phyloP scores from a whole-genome alignment of 1,140 invertebrate species.

The Hypsibius dujardini region DNA sequence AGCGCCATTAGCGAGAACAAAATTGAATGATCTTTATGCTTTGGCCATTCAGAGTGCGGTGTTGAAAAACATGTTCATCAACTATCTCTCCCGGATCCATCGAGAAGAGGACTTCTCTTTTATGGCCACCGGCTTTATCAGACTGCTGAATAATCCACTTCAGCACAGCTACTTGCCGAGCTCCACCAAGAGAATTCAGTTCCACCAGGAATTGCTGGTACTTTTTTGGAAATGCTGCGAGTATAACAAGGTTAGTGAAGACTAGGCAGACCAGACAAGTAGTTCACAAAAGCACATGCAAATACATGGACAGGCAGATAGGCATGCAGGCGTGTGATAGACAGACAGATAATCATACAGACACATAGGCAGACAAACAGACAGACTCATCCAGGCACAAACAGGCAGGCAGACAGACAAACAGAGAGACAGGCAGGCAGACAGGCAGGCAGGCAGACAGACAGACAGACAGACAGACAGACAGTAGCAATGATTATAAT shows the following conservation, averaged over 20 bases:
- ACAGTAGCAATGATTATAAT: too few species aligned
- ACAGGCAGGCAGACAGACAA: too few species aligned
- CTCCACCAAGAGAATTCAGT: constrained; percentile 86
- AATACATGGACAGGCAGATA: too few species aligned
- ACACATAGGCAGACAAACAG: too few species aligned
- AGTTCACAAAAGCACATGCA: constrained; percentile 21
- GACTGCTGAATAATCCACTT: constrained; percentile 87
- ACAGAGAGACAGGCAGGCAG: too few species aligned
- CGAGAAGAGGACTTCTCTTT: constrained; percentile 97
- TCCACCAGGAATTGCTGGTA: constrained; percentile 91
- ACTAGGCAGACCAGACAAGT: neutral
- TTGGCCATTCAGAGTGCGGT: constrained; percentile 27
- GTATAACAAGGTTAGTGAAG: constrained; percentile 70
- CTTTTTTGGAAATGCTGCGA: constrained; percentile 99
- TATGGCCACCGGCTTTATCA: constrained; percentile 78
- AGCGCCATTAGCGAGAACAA: neutral
- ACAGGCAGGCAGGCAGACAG: too few species aligned
- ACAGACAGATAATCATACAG: too few species aligned
- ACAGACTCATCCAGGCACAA: too few species aligned
- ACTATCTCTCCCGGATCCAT: constrained; percentile 92
- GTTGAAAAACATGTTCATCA: constrained; percentile 87
- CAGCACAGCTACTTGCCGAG: constrained; percentile 93
- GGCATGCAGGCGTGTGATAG: too few species aligned
- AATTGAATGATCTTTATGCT: neutral
- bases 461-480: too few species aligned